phyloP scores from a whole-genome alignment of 2,888 invertebrate species.

The Endomychus coccineus region DNA sequence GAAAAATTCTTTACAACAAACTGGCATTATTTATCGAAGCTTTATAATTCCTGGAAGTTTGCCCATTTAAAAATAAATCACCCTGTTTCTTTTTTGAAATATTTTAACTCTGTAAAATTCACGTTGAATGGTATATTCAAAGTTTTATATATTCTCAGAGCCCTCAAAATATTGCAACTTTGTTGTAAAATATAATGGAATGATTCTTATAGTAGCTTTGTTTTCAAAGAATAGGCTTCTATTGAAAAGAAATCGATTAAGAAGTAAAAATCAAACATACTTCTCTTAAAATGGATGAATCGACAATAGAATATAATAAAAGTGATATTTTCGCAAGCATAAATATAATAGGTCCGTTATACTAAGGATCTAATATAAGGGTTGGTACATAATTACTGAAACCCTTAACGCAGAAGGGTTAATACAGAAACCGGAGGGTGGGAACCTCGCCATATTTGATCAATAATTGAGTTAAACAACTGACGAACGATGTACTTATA shows the following conservation, averaged over 20 bases:
- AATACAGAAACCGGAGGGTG: conserved; percentile 42
- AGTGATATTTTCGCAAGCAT: conserved; percentile 27
- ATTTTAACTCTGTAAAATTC: too few relatives aligned
- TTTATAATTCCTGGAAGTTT: too few relatives aligned
- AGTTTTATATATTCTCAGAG: too few relatives aligned
- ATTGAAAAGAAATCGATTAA: conserved; percentile 29
- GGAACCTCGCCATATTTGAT: conserved; percentile 46
- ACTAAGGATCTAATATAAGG: conserved; percentile 37
- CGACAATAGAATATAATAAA: conserved; percentile 14
- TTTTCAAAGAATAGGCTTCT: too few relatives aligned
- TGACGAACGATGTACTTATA: conserved; percentile 42
- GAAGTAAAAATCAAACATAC: conserved; percentile 30
- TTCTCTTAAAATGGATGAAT: conserved; percentile 28
- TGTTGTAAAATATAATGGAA: too few relatives aligned
- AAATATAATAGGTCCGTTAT: conserved; percentile 41
- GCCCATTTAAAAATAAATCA: too few relatives aligned
- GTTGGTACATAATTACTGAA: conserved; percentile 43
- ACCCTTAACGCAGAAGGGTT: conserved; percentile 45
- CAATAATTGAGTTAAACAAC: conserved; percentile 47
- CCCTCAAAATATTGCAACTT: too few relatives aligned
- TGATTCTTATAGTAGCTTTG: too few relatives aligned
- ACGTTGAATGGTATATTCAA: too few relatives aligned
- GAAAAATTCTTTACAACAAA: too few relatives aligned
- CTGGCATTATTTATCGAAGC: too few relatives aligned
- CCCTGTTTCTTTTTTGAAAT: too few relatives aligned